phyloP scores from a whole-genome alignment of 1,140 invertebrate species.

The Maniola jurtina region DNA sequence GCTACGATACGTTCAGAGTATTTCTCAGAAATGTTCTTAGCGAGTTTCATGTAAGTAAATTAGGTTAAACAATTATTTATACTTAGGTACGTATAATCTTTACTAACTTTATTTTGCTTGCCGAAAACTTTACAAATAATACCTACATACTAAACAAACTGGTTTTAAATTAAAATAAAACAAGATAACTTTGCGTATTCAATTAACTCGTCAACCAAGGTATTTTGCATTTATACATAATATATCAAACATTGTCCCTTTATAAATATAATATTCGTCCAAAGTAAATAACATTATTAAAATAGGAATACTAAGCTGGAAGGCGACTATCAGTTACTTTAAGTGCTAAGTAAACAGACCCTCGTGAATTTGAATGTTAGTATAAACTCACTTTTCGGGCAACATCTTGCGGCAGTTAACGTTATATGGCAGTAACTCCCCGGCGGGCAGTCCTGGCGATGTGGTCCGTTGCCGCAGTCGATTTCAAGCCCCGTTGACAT shows the following conservation, averaged over 20 bases:
- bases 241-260: no score
- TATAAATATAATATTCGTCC: no score
- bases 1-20: slow-evolving; percentile 15
- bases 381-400: slow-evolving; percentile 84
- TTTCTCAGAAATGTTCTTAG: slow-evolving; percentile 15
- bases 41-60: slow-evolving; percentile 16
- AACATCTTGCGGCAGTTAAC: slow-evolving; percentile 88
- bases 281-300: neutral
- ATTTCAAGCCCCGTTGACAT: slow-evolving; percentile 85
- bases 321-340: neutral
- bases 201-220: no score
- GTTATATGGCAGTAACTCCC: slow-evolving; percentile 92
- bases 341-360: neutral
- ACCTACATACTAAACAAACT: no score
- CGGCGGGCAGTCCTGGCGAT: slow-evolving; percentile 88
- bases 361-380: slow-evolving; percentile 5
- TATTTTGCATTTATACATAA: no score
- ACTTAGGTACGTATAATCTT: no score
- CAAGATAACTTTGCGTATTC: no score
- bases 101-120: no score
- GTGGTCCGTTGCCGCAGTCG: slow-evolving; percentile 90
- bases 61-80: slow-evolving; percentile 8
- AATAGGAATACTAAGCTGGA: neutral
- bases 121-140: neutral
- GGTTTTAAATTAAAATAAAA: no score